Evolutionary conservation across 2,888 invertebrate genomes (phyloP).

Genomic region (Osmoderma eremita): DNA sequence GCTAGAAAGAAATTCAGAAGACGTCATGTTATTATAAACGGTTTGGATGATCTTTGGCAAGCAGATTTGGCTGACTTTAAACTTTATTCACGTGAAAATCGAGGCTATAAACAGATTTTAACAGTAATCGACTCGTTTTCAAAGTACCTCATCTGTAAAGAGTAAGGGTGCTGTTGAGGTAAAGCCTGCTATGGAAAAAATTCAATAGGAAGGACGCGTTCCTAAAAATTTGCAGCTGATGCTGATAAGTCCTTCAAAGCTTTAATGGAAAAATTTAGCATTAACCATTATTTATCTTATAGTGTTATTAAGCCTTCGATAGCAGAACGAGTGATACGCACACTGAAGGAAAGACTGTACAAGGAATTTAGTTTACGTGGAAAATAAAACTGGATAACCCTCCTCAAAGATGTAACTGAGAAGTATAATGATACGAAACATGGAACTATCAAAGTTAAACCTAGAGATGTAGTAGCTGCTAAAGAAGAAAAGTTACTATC

Average conservation of each 20-base stretch:
- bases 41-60: slow-evolving; percentile 62
- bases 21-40: slow-evolving; percentile 55
- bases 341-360: slow-evolving; percentile 45
- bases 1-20: slow-evolving; percentile 57
- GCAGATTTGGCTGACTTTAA: slow-evolving; percentile 53
- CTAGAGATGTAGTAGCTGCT: slow-evolving; percentile 46
- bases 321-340: slow-evolving; percentile 39
- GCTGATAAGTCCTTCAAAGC: slow-evolving; percentile 50
- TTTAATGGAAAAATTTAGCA: slow-evolving; percentile 50
- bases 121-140: slow-evolving; percentile 60
- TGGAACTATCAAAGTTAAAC: slow-evolving; percentile 51
- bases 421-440: slow-evolving; percentile 34
- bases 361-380: slow-evolving; percentile 51
- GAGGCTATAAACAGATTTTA: slow-evolving; percentile 55
- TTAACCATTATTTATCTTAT: slow-evolving; percentile 50
- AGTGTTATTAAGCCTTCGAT: slow-evolving; percentile 47
- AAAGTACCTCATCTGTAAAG: slow-evolving; percentile 58
- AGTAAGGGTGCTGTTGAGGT: slow-evolving; percentile 55
- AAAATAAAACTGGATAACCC: slow-evolving; percentile 48
- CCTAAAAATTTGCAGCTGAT: slow-evolving; percentile 54
- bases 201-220: slow-evolving; percentile 35
- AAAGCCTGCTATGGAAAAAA: slow-evolving; percentile 46
- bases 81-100: slow-evolving; percentile 52
- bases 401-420: neutral
- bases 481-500: slow-evolving; percentile 4